A percentile compares a stretch with the other conserved stretches of the same genome.
phyloP scores from a whole-genome alignment of 2,797 vertebrate species.

The Synanceia verrucosa region DNA sequence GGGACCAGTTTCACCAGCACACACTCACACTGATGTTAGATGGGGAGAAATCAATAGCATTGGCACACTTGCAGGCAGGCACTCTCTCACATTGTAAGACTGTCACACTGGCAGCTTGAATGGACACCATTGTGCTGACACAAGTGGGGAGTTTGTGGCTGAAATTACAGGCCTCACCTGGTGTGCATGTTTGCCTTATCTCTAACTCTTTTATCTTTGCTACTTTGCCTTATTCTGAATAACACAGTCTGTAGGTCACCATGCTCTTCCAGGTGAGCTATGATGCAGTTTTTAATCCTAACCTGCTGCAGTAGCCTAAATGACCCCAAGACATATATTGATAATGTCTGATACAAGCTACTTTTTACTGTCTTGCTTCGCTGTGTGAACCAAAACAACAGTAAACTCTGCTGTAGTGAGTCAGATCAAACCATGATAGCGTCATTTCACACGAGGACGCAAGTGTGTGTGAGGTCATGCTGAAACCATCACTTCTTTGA shows the following conservation, averaged over 20 bases:
- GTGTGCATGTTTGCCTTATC: not conserved
- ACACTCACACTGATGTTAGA: conserved; percentile 25
- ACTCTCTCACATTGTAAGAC: conserved; percentile 25
- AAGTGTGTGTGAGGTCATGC: conserved; percentile 3
- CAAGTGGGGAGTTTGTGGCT: conserved; percentile 26
- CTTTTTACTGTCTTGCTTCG: not conserved
- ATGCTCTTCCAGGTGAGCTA: conserved; percentile 15
- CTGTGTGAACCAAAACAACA: not conserved
- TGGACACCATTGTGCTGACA: conserved; percentile 46
- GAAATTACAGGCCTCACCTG: conserved; percentile 63
- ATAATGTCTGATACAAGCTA: not conserved
- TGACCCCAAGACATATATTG: conserved; percentile 14
- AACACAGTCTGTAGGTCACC: conserved; percentile 8
- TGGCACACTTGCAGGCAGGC: conserved; percentile 25
- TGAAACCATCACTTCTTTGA: conserved; percentile 25
- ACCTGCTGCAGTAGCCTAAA: not conserved
- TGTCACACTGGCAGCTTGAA: conserved; percentile 35
- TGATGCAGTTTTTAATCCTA: conserved; percentile 21
- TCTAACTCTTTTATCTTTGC: too few relatives aligned
- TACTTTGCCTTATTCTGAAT: not conserved
- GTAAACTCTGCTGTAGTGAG: conserved; percentile 8
- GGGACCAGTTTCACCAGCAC: conserved; percentile 33
- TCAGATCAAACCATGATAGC: conserved; percentile 1
- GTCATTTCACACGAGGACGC: not conserved
- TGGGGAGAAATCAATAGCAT: conserved; percentile 36